Evolutionary conservation across 2,797 vertebrate species (phyloP), one percentile per base, ranked within the genome.

Genomic region (Crenichthys baileyi): DNA sequence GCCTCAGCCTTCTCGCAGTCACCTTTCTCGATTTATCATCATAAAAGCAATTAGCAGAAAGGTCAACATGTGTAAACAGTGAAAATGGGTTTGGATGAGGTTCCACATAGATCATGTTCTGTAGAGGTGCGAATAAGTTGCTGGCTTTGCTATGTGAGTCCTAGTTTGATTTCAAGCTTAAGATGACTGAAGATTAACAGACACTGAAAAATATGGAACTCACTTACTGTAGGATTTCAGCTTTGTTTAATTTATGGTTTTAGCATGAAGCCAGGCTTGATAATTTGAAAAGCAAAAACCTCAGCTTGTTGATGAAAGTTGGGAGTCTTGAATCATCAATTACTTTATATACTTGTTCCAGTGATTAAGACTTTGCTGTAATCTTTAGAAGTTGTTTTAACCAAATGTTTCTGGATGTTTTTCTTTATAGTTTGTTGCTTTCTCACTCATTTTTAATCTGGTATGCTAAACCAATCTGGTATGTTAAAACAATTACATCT

Each of bases 11-110:
- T 77, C 68, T 72, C 76, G 65, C 70, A 71, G 20, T 81, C 73
- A 6, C 75, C 79, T 78, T 67, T 50, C 68, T 80, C 83, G 74
- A 78, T 91, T 85, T 78, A 83, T 88, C 84, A 78, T 87, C 86
- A 81, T 86, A 80, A 84, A 78, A 76, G 86, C 83, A 84, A 94
- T 95, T 92, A 91, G 87, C 85, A 92, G 88, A 92, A 93, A 90
- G 92, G 90, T 89, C 79, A 72, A 79, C 89, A 85, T 80, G 84
- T 77, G 82, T 89, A 90, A 92, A 88, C 78, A 88, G 76, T 50
- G 61, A 53, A 84, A 84, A 81, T 22, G 77, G 74, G 77, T 48
- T 83, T n/a, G 80, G 78, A 65, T 63, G 5, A 61, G 44, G 82
- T 86, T 89, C 73, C 61, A 44, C 75, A 74, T 77, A 79, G 83